phyloP scores from a whole-genome alignment of 2,113 vertebrate genomes.

The Zootoca vivipara region DNA sequence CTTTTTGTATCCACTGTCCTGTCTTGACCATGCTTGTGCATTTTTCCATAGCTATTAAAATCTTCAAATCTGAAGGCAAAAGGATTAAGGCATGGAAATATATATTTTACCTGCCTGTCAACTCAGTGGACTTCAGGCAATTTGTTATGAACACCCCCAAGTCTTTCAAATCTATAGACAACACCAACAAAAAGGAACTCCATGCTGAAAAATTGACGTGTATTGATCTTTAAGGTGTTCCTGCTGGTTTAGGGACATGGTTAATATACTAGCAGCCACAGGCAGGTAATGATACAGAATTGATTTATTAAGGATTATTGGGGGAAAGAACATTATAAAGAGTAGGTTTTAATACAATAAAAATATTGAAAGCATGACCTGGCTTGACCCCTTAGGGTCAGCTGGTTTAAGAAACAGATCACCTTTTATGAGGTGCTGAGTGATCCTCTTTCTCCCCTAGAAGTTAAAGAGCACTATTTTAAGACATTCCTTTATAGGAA shows the following conservation, averaged over 20 bases:
- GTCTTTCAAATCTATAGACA: constrained; percentile 46
- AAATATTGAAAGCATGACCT: neutral
- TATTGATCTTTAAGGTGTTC: constrained; percentile 31
- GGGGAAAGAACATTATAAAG: constrained; percentile 1
- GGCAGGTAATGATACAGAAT: constrained; percentile 17
- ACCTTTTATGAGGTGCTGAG: constrained; percentile 18
- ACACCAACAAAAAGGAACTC: constrained; percentile 63
- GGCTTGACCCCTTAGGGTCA: neutral
- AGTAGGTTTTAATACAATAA: constrained; percentile 24
- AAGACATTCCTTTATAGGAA: neutral
- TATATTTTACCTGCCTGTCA: constrained; percentile 59
- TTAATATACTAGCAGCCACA: neutral
- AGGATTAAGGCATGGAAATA: constrained; percentile 60
- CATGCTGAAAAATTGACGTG: constrained; percentile 47
- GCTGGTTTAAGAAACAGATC: constrained; percentile 24
- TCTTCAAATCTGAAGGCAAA: constrained; percentile 69
- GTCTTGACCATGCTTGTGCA: constrained; percentile 74
- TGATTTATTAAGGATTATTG: constrained; percentile 27
- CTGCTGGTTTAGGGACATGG: constrained; percentile 26
- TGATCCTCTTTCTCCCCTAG: neutral
- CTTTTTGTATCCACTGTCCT: constrained; percentile 74
- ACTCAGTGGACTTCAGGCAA: constrained; percentile 54
- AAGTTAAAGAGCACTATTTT: neutral
- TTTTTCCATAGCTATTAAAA: constrained; percentile 74
- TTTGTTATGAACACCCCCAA: constrained; percentile 16